Evolutionary conservation across 2,888 invertebrate genomes (phyloP).

Genomic region (Cataglyphis cursor): DNA sequence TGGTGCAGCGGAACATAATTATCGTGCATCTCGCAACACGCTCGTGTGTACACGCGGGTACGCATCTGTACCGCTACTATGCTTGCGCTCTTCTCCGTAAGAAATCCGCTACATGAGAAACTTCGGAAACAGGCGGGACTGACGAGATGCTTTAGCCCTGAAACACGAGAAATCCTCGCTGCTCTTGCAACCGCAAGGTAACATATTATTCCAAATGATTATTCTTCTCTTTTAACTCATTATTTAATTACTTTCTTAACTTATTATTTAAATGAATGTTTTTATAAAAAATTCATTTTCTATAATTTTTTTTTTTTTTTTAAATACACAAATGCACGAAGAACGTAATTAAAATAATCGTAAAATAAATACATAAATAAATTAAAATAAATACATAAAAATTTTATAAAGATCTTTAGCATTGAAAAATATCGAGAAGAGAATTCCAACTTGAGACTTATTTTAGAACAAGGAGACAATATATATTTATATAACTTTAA

Average conservation of each 20-base stretch:
- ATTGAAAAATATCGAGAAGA: not conserved
- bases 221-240: not conserved
- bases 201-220: not conserved
- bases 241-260: not conserved
- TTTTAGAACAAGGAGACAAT: not conserved
- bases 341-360: not conserved
- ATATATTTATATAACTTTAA: not conserved
- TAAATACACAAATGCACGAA: not conserved
- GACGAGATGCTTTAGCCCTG: constrained; percentile 44
- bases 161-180: constrained; percentile 12
- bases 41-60: constrained; percentile 27
- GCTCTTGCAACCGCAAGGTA: constrained; percentile 25
- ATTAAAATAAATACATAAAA: not conserved
- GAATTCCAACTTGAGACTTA: not conserved
- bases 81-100: constrained; percentile 37
- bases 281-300: not conserved
- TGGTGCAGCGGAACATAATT: constrained; percentile 56
- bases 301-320: not conserved
- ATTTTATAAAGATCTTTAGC: not conserved
- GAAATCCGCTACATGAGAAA: constrained; percentile 43
- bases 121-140: constrained; percentile 39
- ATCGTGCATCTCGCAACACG: constrained; percentile 38
- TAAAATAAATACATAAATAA: not conserved
- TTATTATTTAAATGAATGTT: not conserved
- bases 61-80: constrained; percentile 19